Percentiles rank a stretch among this genome's conserved stretches.
phyloP scores from a whole-genome alignment of 2,113 vertebrate species.

The Ceyx melanurus region DNA sequence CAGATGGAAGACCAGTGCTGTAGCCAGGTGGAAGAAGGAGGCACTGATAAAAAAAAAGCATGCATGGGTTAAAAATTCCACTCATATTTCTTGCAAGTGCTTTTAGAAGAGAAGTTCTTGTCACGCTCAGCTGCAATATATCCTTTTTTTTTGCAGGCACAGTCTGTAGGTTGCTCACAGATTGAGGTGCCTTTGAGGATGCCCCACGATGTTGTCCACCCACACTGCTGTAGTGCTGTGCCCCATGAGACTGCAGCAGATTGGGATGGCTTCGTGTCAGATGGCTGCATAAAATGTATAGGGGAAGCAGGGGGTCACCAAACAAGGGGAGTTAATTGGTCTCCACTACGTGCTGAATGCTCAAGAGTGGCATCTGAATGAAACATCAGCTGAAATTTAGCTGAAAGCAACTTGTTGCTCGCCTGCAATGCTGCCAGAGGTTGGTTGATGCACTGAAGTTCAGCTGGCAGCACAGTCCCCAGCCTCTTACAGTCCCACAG shows the following conservation, averaged over 20 bases:
- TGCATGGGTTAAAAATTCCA: not conserved
- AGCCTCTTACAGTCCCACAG: not conserved
- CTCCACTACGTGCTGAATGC: not conserved
- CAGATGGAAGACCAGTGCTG: not conserved
- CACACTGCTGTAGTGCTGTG: not conserved
- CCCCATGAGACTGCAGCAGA: constrained; percentile 14
- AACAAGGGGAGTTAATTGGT: not conserved
- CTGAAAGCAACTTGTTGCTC: not conserved
- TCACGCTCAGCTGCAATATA: constrained; percentile 1
- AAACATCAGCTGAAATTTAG: not conserved
- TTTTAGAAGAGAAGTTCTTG: constrained; percentile 21
- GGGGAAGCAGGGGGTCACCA: not conserved
- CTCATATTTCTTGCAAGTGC: not conserved
- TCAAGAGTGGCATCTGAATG: not conserved
- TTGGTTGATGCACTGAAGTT: not conserved
- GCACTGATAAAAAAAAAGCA: not conserved
- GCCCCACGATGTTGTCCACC: constrained; percentile 59
- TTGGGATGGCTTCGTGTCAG: constrained; percentile 43
- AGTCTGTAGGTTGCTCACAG: constrained; percentile 48
- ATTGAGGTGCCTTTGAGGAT: constrained; percentile 47
- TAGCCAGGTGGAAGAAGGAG: not conserved
- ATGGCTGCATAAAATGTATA: constrained; percentile 29
- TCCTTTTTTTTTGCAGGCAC: not conserved
- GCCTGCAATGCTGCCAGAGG: not conserved
- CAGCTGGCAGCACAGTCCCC: not conserved